Conservation (phyloP, 2,113 vertebrate species). For the Myodes glareolus region DNA sequence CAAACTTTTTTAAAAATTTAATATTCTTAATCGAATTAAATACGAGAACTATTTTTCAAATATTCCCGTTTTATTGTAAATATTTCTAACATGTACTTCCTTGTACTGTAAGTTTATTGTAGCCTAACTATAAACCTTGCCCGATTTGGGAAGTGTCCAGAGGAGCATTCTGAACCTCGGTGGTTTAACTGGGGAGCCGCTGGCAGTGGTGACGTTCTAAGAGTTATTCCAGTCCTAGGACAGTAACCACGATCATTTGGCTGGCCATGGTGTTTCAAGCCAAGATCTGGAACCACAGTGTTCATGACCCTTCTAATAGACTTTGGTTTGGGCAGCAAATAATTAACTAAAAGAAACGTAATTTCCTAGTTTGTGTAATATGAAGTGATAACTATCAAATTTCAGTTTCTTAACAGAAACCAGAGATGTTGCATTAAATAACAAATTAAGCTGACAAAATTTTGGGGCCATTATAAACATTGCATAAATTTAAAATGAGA, state of each 20-base stretch:
- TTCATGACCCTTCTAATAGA: background rate
- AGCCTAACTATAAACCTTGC: background rate
- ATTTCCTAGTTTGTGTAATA: constrained; percentile 15
- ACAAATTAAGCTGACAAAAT: constrained; percentile 28
- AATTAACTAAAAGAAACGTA: background rate
- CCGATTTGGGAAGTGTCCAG: background rate
- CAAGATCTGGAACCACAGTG: background rate
- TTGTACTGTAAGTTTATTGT: constrained; percentile 29
- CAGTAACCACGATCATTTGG: background rate
- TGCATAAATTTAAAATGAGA: constrained; percentile 8
- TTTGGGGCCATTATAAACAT: background rate
- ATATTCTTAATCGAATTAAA: constrained; percentile 32
- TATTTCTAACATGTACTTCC: background rate
- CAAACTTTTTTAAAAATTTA: background rate
- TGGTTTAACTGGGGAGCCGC: background rate
- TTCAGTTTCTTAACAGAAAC: constrained; percentile 29
- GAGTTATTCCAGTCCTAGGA: background rate
- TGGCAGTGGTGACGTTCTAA: background rate
- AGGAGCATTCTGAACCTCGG: constrained; percentile 2
- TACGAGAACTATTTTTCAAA: background rate
- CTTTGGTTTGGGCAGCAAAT: background rate
- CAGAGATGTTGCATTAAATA: constrained; percentile 13
- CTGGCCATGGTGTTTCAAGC: background rate
- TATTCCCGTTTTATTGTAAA: background rate
- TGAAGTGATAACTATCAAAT: background rate